Conservation (phyloP, 2,797 vertebrate species). For the Numenius phaeopus region DNA sequence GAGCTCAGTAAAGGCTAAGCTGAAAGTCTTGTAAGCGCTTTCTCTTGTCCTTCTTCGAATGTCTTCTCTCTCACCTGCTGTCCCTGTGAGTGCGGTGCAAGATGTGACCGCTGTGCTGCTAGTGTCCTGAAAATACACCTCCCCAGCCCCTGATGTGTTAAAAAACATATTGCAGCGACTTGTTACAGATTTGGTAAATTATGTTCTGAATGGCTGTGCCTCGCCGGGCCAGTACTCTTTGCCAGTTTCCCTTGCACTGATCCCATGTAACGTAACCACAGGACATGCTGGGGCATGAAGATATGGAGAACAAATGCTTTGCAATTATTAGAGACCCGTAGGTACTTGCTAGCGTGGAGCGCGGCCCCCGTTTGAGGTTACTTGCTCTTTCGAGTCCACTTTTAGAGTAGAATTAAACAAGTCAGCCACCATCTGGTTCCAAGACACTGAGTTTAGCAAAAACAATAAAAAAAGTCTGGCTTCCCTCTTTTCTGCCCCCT, state of each 20-base stretch:
- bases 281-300: not conserved
- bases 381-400: not conserved
- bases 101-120: not conserved
- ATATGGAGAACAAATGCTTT: not conserved
- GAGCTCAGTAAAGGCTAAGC: not conserved
- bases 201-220: not conserved
- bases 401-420: not conserved
- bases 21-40: not conserved
- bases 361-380: not conserved
- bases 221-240: not conserved
- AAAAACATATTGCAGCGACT: not conserved
- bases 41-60: rapidly evolving
- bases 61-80: not conserved
- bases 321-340: not conserved
- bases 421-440: slow-evolving; percentile 15
- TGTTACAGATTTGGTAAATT: not conserved
- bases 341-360: not conserved
- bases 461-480: not conserved
- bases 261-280: not conserved
- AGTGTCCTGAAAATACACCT: not conserved
- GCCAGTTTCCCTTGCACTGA: not conserved
- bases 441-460: not conserved
- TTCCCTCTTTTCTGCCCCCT: not conserved
- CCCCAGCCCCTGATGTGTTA: not conserved
- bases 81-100: not conserved